Conservation (phyloP, 2,888 invertebrate species). For the Strigamia maritima region DNA sequence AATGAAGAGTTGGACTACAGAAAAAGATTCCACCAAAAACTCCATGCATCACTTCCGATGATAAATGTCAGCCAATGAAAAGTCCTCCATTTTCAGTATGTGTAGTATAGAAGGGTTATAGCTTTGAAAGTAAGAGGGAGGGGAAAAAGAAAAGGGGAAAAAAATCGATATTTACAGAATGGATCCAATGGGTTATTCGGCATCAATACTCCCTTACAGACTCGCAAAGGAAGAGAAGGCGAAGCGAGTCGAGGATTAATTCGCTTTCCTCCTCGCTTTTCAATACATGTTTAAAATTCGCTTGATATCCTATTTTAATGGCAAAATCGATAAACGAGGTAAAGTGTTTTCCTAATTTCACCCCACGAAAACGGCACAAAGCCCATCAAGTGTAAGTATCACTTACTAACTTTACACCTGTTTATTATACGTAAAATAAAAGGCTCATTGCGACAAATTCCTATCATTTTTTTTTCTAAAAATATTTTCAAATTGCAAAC, state of each 20-base stretch:
- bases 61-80: constrained; percentile 29
- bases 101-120: constrained; percentile 9
- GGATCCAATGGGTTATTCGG: constrained; percentile 21
- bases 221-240: constrained; percentile 2
- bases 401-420: constrained; percentile 26
- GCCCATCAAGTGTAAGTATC: constrained; percentile 27
- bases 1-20: constrained; percentile 12
- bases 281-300: constrained; percentile 36
- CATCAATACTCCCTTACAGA: constrained; percentile 27
- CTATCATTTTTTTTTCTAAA: background rate
- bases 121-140: background rate
- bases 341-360: constrained; percentile 37
- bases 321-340: constrained; percentile 33
- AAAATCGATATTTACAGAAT: constrained; percentile 17
- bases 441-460: background rate
- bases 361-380: constrained; percentile 18
- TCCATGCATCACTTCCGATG: constrained; percentile 29
- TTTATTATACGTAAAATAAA: background rate
- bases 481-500: background rate
- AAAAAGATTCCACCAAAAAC: constrained; percentile 24
- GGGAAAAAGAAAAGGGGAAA: background rate
- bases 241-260: constrained; percentile 21
- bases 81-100: background rate
- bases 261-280: constrained; percentile 19
- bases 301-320: constrained; percentile 35